Evolutionary conservation across 2,888 invertebrate genomes (phyloP).

Genomic region (Drosophila anomalata): DNA sequence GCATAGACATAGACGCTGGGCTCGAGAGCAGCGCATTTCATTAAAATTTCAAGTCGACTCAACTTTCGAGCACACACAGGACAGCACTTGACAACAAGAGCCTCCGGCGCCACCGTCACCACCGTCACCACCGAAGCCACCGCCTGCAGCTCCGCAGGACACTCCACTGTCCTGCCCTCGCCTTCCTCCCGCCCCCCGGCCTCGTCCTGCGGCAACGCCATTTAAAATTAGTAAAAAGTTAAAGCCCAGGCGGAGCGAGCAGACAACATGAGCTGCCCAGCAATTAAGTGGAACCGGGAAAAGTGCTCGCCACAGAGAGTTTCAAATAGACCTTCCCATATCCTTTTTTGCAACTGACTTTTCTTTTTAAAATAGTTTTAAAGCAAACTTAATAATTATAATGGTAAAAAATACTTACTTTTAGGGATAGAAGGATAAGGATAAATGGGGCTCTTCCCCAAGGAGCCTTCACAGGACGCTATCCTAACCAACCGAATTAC

Average conservation of each 20-base stretch:
- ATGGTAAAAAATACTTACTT: no score
- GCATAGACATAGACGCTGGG: conserved; percentile 24
- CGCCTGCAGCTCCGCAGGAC: not conserved
- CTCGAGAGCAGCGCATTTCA: conserved; percentile 63
- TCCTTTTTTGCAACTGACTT: not conserved
- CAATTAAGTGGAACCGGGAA: conserved; percentile 59
- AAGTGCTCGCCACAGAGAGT: not conserved
- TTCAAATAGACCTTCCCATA: not conserved
- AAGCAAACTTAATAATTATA: no score
- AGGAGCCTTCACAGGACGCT: not conserved
- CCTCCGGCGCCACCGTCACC: conserved; percentile 24
- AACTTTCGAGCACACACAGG: conserved; percentile 52
- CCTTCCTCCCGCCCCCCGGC: not conserved
- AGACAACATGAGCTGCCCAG: conserved; percentile 54
- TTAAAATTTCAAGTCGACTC: conserved; percentile 70
- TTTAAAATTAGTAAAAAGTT: conserved; percentile 74
- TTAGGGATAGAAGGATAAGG: no score
- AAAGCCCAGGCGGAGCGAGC: conserved; percentile 54
- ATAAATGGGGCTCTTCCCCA: not conserved
- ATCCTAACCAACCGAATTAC: not conserved
- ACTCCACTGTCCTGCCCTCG: conserved; percentile 6
- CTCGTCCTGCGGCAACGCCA: conserved; percentile 44
- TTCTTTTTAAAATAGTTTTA: no score
- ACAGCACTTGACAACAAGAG: conserved; percentile 51
- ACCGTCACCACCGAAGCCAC: not conserved